Evolutionary conservation across 2,113 vertebrate genomes (phyloP).

Genomic region (Dolichallabes microphthalmus): DNA sequence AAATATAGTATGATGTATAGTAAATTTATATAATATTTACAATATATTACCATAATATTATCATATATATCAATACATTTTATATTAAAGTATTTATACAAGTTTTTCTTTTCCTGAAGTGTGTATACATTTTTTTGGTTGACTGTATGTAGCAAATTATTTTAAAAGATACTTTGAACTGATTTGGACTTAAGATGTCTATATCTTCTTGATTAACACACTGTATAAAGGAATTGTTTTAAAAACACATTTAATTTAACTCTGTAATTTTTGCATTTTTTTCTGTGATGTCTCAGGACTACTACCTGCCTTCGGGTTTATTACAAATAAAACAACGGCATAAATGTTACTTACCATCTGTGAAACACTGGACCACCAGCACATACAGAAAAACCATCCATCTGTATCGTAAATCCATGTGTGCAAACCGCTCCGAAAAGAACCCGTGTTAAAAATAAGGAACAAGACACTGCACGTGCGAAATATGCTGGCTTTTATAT

Average conservation of each 20-base stretch:
- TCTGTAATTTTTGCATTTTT: not conserved
- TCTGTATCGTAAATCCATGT: constrained; percentile 47
- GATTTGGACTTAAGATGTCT: not conserved
- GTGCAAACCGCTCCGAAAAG: not conserved
- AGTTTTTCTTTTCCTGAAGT: too few relatives aligned
- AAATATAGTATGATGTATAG: too few relatives aligned
- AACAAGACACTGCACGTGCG: constrained; percentile 4
- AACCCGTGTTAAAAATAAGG: not conserved
- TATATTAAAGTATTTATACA: too few relatives aligned
- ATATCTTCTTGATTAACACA: not conserved
- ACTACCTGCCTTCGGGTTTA: not conserved
- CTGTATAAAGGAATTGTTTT: not conserved
- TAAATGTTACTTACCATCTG: constrained; percentile 56
- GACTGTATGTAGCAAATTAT: not conserved
- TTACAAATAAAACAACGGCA: not conserved
- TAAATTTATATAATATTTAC: too few relatives aligned
- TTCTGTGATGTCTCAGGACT: not conserved
- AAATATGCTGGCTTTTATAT: constrained; percentile 12
- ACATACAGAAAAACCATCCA: constrained; percentile 47
- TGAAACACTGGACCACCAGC: constrained; percentile 20
- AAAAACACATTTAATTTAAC: too few relatives aligned
- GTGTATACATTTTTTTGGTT: too few relatives aligned
- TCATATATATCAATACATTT: too few relatives aligned
- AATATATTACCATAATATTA: too few relatives aligned
- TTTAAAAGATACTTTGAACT: not conserved